Percentiles rank a stretch among this genome's conserved stretches.
Evolutionary conservation across 2,797 vertebrate species (phyloP).

Genomic region (Potorous gilbertii): DNA sequence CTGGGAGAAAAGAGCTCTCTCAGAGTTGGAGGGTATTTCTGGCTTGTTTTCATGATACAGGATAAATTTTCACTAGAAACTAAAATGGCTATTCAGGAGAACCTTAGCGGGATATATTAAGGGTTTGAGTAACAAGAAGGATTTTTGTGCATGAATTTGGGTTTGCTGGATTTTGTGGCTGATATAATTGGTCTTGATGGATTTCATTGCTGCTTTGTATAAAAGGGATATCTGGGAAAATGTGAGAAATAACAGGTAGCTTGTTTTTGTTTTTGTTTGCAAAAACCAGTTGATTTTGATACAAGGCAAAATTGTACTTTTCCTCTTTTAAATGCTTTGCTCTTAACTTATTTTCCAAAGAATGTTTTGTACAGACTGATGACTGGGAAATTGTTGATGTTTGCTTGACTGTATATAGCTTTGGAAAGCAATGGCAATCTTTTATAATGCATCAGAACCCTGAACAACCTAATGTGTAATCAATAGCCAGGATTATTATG

Average conservation of each 20-base stretch:
- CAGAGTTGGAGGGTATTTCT: neutral
- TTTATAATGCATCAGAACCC: neutral
- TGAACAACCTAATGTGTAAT: neutral
- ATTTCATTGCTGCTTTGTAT: neutral
- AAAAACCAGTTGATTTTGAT: slow-evolving; percentile 9
- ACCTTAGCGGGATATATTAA: neutral
- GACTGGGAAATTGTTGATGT: neutral
- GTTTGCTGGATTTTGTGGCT: neutral
- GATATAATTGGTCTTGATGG: slow-evolving; percentile 12
- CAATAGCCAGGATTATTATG: neutral
- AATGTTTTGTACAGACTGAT: neutral
- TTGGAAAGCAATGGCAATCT: neutral
- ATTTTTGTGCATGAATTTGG: slow-evolving; percentile 1
- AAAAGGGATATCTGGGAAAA: slow-evolving; percentile 21
- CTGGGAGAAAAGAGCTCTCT: neutral
- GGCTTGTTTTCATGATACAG: slow-evolving; percentile 1
- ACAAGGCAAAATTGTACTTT: neutral
- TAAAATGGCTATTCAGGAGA: slow-evolving; percentile 14
- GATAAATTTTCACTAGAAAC: neutral
- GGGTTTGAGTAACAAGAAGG: slow-evolving; percentile 23
- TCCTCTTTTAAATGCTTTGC: slow-evolving; percentile 17
- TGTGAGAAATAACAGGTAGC: slow-evolving; percentile 5
- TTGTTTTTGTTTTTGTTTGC: slow-evolving; percentile 13
- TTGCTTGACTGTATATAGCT: neutral
- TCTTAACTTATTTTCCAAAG: neutral